These are phyloP conservation scores for Mormyrus iriodes DNA, from an alignment of 2,113 vertebrate species.

Conservation along the genomic window DNA sequence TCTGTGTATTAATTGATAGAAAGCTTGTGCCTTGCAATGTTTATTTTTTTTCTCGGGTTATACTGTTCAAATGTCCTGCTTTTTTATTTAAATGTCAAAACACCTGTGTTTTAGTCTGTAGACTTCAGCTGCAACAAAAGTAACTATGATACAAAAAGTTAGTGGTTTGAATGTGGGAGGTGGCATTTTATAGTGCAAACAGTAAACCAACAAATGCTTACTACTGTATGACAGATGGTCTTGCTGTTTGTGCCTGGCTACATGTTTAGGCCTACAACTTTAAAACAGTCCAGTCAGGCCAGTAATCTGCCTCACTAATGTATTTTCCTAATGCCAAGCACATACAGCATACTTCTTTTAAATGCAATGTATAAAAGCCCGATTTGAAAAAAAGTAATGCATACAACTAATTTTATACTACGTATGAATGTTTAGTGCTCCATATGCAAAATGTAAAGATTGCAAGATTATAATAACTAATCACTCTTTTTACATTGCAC, in stretches of 20 bases:
- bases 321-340: not conserved
- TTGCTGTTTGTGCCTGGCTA: not conserved
- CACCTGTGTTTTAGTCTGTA: not conserved
- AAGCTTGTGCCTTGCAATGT: not conserved
- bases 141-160: not conserved
- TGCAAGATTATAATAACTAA: not conserved
- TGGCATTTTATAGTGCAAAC: not conserved
- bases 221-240: not conserved
- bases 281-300: not conserved
- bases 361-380: not conserved
- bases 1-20: not conserved
- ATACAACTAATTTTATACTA: not conserved
- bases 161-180: not conserved
- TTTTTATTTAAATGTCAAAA: not conserved
- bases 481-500: not conserved
- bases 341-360: not conserved
- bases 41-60: not conserved
- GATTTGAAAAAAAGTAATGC: not conserved
- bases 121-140: not conserved
- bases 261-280: not conserved
- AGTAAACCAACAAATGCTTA: not conserved
- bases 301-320: not conserved
- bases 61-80: not conserved
- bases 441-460: not conserved
- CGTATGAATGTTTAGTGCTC: not conserved